phyloP scores from a whole-genome alignment of 2,797 vertebrate genomes.

The Atherinosoma microstoma region DNA sequence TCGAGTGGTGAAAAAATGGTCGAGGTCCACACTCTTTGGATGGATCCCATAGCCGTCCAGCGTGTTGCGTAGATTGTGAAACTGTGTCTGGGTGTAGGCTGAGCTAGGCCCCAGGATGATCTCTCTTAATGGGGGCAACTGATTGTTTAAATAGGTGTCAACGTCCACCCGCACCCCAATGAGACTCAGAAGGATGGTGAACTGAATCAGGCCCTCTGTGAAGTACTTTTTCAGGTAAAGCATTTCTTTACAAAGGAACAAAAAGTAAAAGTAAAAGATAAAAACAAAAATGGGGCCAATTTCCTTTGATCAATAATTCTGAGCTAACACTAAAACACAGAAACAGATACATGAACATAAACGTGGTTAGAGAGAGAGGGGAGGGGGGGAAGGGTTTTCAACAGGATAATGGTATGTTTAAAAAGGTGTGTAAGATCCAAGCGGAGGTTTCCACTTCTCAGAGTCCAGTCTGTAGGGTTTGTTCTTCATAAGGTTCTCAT shows the following conservation, averaged over 20 bases:
- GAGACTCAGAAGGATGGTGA: conserved; percentile 99
- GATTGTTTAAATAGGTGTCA: conserved; percentile 95
- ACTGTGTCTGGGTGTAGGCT: conserved; percentile 98
- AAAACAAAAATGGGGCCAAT: conserved; percentile 78
- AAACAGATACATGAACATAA: conserved; percentile 56
- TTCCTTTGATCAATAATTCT: conserved; percentile 59
- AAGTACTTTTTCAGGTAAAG: conserved; percentile 99
- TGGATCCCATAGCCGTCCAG: conserved; percentile 98
- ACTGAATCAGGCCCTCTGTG: conserved; percentile 99
- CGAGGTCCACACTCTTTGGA: conserved; percentile 97
- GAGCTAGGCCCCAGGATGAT: conserved; percentile 99
- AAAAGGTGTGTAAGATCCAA: conserved; percentile 55
- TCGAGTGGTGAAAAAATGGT: conserved; percentile 93
- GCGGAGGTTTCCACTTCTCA: conserved; percentile 56
- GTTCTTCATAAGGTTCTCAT: conserved; percentile 71
- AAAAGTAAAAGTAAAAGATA: conserved; percentile 83
- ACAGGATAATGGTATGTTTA: conserved; percentile 37
- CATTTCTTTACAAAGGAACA: conserved; percentile 95
- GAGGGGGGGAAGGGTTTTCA: conserved; percentile 41
- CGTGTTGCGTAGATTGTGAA: conserved; percentile 97
- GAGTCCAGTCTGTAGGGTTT: conserved; percentile 65
- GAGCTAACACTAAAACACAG: conserved; percentile 42
- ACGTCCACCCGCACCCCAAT: conserved; percentile 98
- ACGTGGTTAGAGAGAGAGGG: conserved; percentile 45
- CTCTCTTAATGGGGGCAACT: conserved; percentile 95